Percentiles rank a stretch among this genome's conserved stretches.
Evolutionary conservation across 2,113 vertebrate genomes (phyloP).

Genomic region (Clarias batrachus): DNA sequence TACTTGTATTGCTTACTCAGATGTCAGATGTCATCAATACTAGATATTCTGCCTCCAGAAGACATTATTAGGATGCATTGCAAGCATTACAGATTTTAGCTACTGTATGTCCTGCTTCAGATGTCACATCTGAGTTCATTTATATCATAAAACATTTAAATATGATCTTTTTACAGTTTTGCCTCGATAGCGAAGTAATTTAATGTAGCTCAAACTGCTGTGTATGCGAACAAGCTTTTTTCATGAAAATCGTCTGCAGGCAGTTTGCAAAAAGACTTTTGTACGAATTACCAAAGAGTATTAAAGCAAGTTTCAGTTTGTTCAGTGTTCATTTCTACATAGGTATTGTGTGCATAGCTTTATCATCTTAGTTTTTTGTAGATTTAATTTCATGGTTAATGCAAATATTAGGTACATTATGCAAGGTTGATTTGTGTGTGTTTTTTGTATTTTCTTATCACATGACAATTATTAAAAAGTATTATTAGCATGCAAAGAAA

Average conservation of each 20-base stretch:
- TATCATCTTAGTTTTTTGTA: background rate
- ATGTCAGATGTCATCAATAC: background rate
- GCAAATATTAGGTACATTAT: background rate
- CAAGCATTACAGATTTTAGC: background rate
- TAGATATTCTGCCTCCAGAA: background rate
- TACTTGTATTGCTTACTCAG: background rate
- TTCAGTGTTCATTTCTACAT: background rate
- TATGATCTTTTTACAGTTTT: background rate
- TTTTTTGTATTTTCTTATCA: background rate
- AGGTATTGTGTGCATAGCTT: conserved; percentile 1
- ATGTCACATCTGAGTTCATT: background rate
- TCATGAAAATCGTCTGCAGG: background rate
- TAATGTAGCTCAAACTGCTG: background rate
- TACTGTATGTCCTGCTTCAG: background rate
- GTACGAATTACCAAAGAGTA: conserved; percentile 25
- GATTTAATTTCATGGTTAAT: background rate
- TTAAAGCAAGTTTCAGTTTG: conserved; percentile 1
- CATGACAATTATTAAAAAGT: background rate
- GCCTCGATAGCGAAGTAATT: background rate
- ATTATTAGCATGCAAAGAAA: conserved; percentile 17
- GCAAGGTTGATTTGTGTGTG: background rate
- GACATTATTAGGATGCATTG: no score
- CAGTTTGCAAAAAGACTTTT: conserved; percentile 1
- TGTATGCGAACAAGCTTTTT: background rate
- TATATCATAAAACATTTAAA: background rate